Evolutionary conservation across 2,888 invertebrate genomes (phyloP).

Genomic region (Elegia similella): DNA sequence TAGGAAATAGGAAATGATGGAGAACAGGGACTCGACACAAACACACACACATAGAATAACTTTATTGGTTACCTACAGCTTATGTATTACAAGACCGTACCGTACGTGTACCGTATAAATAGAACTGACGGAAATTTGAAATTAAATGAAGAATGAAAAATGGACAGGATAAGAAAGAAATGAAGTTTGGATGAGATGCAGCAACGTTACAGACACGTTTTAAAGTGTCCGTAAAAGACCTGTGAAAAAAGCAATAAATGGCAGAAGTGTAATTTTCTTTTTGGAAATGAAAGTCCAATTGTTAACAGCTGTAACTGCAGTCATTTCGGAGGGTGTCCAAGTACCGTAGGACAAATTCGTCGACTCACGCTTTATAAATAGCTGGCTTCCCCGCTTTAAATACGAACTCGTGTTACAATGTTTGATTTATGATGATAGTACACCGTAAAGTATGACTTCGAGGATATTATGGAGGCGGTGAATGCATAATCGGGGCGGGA

Average conservation of each 20-base stretch:
- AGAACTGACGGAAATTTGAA: too few species aligned
- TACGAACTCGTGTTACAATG: constrained; percentile 44
- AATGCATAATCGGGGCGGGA: constrained; percentile 21
- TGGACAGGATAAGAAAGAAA: not conserved
- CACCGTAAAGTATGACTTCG: constrained; percentile 49
- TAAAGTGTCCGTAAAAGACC: too few species aligned
- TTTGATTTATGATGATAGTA: constrained; percentile 58
- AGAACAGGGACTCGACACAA: too few species aligned
- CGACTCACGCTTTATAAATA: constrained; percentile 63
- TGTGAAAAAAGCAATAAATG: not conserved
- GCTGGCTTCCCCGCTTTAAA: constrained; percentile 53
- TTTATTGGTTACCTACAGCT: not conserved
- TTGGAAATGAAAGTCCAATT: constrained; percentile 2
- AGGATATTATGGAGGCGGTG: constrained; percentile 42
- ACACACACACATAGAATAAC: too few species aligned
- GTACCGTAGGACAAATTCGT: constrained; percentile 36
- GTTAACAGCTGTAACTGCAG: not conserved
- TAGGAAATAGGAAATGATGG: too few species aligned
- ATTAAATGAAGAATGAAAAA: too few species aligned
- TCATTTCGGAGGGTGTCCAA: constrained; percentile 15
- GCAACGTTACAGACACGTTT: not conserved
- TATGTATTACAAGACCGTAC: not conserved
- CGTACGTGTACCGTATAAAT: too few species aligned
- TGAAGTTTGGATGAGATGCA: too few species aligned
- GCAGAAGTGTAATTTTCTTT: not conserved